Evolutionary conservation across 2,888 invertebrate genomes (phyloP).

Genomic region (Alentia gelatinosa): DNA sequence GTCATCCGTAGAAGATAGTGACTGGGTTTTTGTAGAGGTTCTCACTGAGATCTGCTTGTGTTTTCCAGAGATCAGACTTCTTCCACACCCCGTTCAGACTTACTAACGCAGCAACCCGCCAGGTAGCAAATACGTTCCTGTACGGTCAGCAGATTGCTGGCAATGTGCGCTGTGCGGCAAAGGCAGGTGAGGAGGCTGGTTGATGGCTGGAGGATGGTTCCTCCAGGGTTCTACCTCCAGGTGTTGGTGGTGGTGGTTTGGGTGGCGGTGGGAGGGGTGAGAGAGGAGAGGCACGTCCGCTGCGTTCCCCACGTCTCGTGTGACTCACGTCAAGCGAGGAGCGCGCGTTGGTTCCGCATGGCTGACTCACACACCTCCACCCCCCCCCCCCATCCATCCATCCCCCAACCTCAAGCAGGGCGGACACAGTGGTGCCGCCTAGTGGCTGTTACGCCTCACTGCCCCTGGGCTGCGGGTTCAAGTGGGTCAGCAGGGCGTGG

Average conservation of each 20-base stretch:
- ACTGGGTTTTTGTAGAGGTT: too few relatives aligned
- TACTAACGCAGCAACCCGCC: too few relatives aligned
- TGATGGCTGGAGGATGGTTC: background rate
- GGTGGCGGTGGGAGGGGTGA: background rate
- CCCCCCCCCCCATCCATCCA: background rate
- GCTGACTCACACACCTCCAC: background rate
- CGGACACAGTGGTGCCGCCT: background rate
- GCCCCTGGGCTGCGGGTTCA: background rate
- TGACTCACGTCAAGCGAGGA: background rate
- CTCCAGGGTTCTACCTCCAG: background rate
- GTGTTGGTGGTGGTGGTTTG: background rate
- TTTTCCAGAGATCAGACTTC: too few relatives aligned
- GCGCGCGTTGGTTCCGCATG: background rate
- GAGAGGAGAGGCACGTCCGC: background rate
- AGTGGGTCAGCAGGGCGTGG: background rate
- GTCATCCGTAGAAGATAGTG: too few relatives aligned
- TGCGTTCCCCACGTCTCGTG: background rate
- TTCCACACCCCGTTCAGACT: too few relatives aligned
- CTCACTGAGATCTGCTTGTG: too few relatives aligned
- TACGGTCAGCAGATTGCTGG: too few relatives aligned
- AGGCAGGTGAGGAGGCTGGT: too few relatives aligned
- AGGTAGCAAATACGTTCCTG: too few relatives aligned
- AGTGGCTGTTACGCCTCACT: background rate
- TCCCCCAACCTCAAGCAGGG: background rate
- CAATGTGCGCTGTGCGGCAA: too few relatives aligned